These are phyloP conservation scores for Todus mexicanus DNA, from an alignment of 2,797 vertebrate species.

Conservation along the genomic window DNA sequence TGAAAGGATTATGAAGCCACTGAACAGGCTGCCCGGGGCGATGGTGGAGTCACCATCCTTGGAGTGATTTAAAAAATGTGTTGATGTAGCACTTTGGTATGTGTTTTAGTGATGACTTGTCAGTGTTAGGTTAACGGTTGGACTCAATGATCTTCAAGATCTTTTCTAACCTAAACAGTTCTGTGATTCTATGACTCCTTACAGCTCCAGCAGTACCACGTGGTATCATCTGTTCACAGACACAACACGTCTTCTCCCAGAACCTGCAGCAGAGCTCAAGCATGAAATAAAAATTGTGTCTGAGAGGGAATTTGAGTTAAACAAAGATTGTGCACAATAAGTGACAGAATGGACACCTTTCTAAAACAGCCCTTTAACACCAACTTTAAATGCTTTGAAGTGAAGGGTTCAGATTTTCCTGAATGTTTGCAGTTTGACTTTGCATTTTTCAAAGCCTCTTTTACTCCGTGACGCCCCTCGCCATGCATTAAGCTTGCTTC, in stretches of 20 bases:
- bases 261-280: background rate
- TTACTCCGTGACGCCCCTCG: background rate
- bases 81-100: background rate
- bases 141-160: background rate
- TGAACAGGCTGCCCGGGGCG: background rate
- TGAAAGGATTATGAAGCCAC: background rate
- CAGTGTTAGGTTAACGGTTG: background rate
- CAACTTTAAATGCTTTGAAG: background rate
- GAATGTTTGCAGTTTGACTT: background rate
- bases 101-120: background rate
- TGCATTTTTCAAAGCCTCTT: conserved; percentile 30
- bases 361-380: background rate
- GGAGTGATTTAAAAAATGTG: background rate
- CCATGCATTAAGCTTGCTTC: background rate
- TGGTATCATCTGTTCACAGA: background rate
- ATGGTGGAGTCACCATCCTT: background rate
- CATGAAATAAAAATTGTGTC: background rate
- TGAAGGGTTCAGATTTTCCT: background rate
- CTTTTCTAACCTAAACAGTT: background rate
- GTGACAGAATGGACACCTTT: background rate
- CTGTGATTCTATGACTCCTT: background rate
- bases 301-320: background rate
- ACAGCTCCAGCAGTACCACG: background rate
- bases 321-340: background rate
- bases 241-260: background rate